Base-by-base conservation (phyloP, 2,113 vertebrate genomes). In the Megatriorchis doriae region DNA sequence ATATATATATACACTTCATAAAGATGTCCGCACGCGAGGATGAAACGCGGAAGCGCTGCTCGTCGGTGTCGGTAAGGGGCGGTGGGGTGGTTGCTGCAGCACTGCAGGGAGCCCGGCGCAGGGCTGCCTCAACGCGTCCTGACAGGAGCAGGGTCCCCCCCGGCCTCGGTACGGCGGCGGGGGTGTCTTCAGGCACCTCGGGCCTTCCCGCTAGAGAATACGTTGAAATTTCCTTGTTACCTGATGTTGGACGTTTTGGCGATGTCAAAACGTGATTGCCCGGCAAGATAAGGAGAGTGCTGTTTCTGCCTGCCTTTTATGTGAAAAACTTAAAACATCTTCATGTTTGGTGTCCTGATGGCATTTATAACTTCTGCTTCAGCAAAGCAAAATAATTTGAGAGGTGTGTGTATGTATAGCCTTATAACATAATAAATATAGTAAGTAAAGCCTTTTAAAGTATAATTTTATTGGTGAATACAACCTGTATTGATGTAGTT, bases 41-140 rank as follows among this genome's bases (percentile, higher is more conserved):
- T 11, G 42, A 18, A 15, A 5, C 9, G 47, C 65, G 27, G 58
- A 26, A 42, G 52, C 2, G 34, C 11, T 8, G 62, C 18, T 29
- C 13, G 58, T 3, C 26, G 26, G n/a, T 13, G 65, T 7, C 3
- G 2, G 27, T 10, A 2, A 13, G 36, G 38, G 27, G 32, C 55
- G 22, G 29, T 0, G 36, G 15, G 10, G 1, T 13, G 52, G 38
- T 3, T 11, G 47, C 47, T 25, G 43, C 16, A 34, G 5, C 31
- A 1, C 25, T 7, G 36, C 34, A 0, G 38, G 23, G 32, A 29
- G n/a, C 3, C 16, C 25, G 23, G 47, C 4, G 27, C n/a, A 2
- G 36, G 56, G 29, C 43, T 8, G n/a, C 13, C 1, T 32, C 34
- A 2, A 4, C 26, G 1, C 27, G 16, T 17, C 45, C 47, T 50